Conservation (phyloP, 2,888 invertebrate genomes). For the Leucania comma region DNA sequence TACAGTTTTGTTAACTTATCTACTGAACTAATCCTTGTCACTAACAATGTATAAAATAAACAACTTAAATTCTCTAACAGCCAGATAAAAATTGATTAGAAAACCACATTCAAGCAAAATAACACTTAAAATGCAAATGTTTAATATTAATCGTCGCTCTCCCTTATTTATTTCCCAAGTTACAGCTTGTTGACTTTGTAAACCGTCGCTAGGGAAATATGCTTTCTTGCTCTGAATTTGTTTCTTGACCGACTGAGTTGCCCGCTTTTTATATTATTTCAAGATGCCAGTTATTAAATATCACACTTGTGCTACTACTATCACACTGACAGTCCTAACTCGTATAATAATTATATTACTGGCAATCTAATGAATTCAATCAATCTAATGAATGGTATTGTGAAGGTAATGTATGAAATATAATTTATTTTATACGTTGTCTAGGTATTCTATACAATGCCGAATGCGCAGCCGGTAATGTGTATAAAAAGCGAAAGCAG, state of each 20-base stretch:
- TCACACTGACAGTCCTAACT: no score
- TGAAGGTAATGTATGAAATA: no score
- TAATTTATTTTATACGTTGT: no score
- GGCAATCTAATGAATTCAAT: no score
- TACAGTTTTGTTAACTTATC: not conserved
- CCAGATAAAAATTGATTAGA: slow-evolving; percentile 58
- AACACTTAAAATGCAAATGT: slow-evolving; percentile 73
- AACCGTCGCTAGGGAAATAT: slow-evolving; percentile 88
- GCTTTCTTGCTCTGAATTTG: slow-evolving; percentile 83
- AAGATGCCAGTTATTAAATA: slow-evolving; percentile 26
- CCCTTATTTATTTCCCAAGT: slow-evolving; percentile 87
- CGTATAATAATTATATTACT: no score
- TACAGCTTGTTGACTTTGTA: slow-evolving; percentile 88
- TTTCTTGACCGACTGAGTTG: slow-evolving; percentile 80
- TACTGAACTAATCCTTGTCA: not conserved
- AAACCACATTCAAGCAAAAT: slow-evolving; percentile 58
- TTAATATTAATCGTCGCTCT: slow-evolving; percentile 85
- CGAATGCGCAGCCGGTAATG: no score
- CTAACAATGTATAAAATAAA: slow-evolving; percentile 3
- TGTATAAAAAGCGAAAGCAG: no score
- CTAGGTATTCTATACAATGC: no score
- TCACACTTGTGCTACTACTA: no score
- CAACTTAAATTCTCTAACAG: slow-evolving; percentile 15
- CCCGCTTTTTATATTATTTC: slow-evolving; percentile 53
- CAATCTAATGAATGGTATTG: no score